Base-by-base conservation (phyloP, 2,888 invertebrate species). In the Dione vanillae region DNA sequence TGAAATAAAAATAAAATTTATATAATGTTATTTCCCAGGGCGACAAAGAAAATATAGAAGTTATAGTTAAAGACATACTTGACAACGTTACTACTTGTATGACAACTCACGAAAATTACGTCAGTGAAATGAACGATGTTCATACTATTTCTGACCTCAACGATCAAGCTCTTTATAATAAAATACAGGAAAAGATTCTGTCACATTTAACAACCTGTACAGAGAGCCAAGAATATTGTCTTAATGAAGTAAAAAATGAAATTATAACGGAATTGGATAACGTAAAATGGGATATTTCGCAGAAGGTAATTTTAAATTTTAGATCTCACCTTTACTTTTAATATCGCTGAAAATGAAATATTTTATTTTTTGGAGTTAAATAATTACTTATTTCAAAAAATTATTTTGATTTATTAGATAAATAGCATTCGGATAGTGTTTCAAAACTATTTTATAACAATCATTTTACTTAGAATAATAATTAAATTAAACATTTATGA, bases 1-100 rank as follows among this genome's bases (percentile, higher is more conserved):
- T n/a, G n/a, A n/a, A n/a, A n/a, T n/a, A n/a, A n/a, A n/a, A n/a
- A n/a, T n/a, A 27, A 2, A 27, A 27, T 27, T 27, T 27, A 27
- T 51, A n/a, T 64, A 45, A 54, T 68, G 69, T 67, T 52, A 62
- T 71, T 83, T 27, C 78, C 52, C 78, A 87, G 86, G 75, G 78
- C 40, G 79, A 85, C 73, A 77, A 79, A 56, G 71, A 78, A 37
- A 72, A 71, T 7, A 78, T 86, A 27, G 75, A 83, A 35, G 66
- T 73, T 41, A 78, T 82, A 47, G 51, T 85, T 6, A 79, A 75
- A 54, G 69, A 79, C 61, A 77, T 85, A 70, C 12, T 81, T 40
- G 65, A 75, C 6, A 68, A 77, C 16, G 80, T 85, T 49, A 75
- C 79, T 7, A 58, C 62, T 54, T 87, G 86, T 64, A 79, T 86